Evolutionary conservation across 2,113 vertebrate genomes (phyloP).

Genomic region (Crocuta crocuta): DNA sequence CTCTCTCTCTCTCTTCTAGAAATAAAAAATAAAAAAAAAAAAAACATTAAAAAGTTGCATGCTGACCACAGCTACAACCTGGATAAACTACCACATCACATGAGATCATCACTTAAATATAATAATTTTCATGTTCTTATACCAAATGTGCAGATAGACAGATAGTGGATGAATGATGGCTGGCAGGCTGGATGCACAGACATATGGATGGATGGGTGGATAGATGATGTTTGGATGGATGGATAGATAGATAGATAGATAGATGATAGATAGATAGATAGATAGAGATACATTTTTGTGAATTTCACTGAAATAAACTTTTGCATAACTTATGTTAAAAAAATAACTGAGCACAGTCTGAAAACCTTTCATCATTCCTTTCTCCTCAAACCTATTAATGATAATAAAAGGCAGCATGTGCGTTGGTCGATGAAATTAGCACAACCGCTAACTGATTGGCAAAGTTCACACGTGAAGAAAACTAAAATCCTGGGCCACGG

Average conservation of each 20-base stretch:
- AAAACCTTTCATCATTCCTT: background rate
- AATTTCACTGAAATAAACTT: background rate
- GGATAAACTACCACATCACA: background rate
- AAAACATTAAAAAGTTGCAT: background rate
- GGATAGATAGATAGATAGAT: background rate
- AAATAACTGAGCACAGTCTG: background rate
- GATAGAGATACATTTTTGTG: background rate
- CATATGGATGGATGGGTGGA: background rate
- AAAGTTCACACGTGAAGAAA: no score
- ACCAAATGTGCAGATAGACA: background rate
- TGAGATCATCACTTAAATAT: background rate
- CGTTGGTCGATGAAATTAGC: fast-evolving
- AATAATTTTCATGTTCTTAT: background rate
- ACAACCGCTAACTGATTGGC: no score
- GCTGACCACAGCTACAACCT: background rate
- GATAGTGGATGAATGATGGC: no score
- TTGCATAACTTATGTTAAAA: background rate
- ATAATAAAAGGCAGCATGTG: background rate
- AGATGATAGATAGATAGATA: background rate
- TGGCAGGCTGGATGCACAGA: no score
- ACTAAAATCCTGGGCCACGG: background rate
- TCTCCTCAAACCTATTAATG: background rate
- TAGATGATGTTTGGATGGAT: background rate
- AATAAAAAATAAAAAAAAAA: no score
- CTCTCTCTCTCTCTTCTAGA: no score